phyloP scores from a whole-genome alignment of 1,140 invertebrate genomes.

The Hyphantria cunea region DNA sequence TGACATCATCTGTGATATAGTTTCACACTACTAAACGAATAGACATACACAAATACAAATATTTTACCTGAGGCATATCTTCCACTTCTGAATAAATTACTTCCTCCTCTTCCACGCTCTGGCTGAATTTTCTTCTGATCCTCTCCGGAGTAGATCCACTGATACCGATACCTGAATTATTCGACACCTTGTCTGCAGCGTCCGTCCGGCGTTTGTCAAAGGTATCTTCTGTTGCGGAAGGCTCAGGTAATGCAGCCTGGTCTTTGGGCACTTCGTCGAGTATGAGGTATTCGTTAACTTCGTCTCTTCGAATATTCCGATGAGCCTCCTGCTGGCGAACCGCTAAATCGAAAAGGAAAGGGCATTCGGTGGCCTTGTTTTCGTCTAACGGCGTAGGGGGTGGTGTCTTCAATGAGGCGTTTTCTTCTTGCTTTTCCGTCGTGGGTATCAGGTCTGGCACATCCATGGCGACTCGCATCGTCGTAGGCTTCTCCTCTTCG shows the following conservation, averaged over 20 bases:
- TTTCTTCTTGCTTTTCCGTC: conserved; percentile 34
- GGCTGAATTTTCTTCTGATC: conserved; percentile 83
- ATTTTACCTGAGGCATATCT: conserved; percentile 76
- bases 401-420: conserved; percentile 45
- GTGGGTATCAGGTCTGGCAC: conserved; percentile 54
- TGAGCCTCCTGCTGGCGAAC: conserved; percentile 40
- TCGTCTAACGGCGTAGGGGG: conserved; percentile 50
- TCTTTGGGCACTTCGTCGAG: conserved; percentile 62
- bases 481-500: conserved; percentile 43
- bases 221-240: conserved; percentile 49
- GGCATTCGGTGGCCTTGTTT: conserved; percentile 31
- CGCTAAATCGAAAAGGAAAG: conserved; percentile 44
- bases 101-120: conserved; percentile 85
- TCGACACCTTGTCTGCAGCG: neutral
- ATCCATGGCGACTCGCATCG: conserved; percentile 45
- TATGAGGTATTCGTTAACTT: conserved; percentile 63
- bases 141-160: conserved; percentile 25
- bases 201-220: conserved; percentile 34
- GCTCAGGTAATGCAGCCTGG: conserved; percentile 54
- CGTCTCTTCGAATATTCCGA: conserved; percentile 43
- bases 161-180: conserved; percentile 16
- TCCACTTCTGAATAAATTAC: conserved; percentile 87
- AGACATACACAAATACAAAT: neutral
- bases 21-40: too few species aligned
- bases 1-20: too few species aligned